Conservation (phyloP, 2,888 invertebrate genomes). For the Ctena decussata region DNA sequence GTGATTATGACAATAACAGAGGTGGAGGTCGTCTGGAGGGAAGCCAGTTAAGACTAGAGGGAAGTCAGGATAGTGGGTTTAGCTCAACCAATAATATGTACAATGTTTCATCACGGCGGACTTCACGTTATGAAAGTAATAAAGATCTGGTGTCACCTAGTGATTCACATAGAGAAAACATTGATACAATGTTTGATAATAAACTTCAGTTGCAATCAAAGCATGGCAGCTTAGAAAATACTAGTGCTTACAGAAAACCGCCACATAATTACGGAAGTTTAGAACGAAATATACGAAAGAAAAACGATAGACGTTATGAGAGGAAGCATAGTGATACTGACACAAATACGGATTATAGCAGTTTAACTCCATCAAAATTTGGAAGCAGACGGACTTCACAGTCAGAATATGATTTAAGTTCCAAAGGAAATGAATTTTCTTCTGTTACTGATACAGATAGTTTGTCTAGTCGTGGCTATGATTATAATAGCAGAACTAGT, state of each 20-base stretch:
- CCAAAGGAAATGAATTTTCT: slow-evolving; percentile 46
- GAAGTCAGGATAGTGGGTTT: slow-evolving; percentile 78
- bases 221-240: slow-evolving; percentile 83
- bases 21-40: slow-evolving; percentile 43
- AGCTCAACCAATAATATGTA: slow-evolving; percentile 85
- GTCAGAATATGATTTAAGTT: slow-evolving; percentile 75
- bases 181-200: slow-evolving; percentile 68
- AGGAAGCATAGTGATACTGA: slow-evolving; percentile 71
- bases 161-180: slow-evolving; percentile 60
- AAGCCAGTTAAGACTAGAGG: slow-evolving; percentile 34
- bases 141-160: slow-evolving; percentile 81
- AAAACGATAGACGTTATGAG: slow-evolving; percentile 60
- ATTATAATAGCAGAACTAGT: background rate
- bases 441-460: slow-evolving; percentile 37
- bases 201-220: slow-evolving; percentile 65
- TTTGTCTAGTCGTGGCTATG: slow-evolving; percentile 38
- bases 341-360: slow-evolving; percentile 38
- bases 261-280: slow-evolving; percentile 76
- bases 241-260: slow-evolving; percentile 67
- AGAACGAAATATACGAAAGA: slow-evolving; percentile 71
- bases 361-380: slow-evolving; percentile 74
- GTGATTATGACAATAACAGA: slow-evolving; percentile 82
- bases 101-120: slow-evolving; percentile 86
- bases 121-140: slow-evolving; percentile 84
- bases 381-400: slow-evolving; percentile 79